Evolutionary conservation across 1,140 invertebrate species (phyloP).

Genomic region (Drosophila sp.): DNA sequence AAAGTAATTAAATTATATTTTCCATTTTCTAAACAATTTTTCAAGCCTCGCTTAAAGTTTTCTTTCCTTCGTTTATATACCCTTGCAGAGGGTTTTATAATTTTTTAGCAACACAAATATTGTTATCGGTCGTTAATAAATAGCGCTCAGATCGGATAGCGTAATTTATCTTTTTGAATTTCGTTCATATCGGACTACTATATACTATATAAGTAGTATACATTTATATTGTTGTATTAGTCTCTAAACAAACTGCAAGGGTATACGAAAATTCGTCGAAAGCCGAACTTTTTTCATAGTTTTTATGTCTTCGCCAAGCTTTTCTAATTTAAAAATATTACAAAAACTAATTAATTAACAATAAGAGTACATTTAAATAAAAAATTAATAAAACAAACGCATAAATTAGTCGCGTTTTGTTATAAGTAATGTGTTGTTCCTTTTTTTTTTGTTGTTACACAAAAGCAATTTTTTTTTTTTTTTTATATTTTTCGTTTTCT

Average conservation of each 20-base stretch:
- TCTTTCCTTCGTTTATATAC: conserved; percentile 5
- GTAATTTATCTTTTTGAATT: no score
- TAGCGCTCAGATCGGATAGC: no score
- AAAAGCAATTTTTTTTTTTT: conserved; percentile 20
- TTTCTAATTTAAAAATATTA: conserved; percentile 33
- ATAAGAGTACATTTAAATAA: conserved; percentile 37
- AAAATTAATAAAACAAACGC: conserved; percentile 56
- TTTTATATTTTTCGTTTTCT: conserved; percentile 15
- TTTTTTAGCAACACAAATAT: no score
- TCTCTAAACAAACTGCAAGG: not conserved
- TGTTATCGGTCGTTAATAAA: no score
- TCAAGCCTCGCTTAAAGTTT: conserved; percentile 70
- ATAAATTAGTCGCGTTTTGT: conserved; percentile 56
- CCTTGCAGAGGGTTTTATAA: not conserved
- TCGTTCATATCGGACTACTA: not conserved
- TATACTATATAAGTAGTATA: not conserved
- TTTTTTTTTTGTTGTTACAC: conserved; percentile 25
- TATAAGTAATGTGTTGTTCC: conserved; percentile 7
- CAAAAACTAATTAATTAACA: conserved; percentile 51
- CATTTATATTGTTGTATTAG: not conserved
- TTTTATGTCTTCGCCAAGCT: conserved; percentile 62
- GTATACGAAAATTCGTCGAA: not conserved
- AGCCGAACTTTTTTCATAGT: conserved; percentile 17
- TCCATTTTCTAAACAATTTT: conserved; percentile 51
- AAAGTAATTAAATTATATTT: conserved; percentile 6